Conservation (phyloP, 2,888 invertebrate genomes). For the Noctua fimbriata region DNA sequence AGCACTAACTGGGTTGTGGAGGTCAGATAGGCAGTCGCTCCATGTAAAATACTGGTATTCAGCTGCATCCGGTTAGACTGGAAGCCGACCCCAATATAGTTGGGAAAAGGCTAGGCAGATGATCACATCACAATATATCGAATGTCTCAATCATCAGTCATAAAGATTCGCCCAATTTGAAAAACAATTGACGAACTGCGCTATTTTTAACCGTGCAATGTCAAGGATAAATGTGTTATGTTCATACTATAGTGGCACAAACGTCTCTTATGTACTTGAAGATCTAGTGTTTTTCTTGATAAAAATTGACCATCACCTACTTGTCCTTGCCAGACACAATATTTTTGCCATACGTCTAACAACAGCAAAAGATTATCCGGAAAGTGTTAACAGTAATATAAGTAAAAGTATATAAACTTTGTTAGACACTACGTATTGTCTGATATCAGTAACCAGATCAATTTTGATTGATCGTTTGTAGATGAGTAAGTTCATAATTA, state of each 20-base stretch:
- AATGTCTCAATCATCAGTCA: neutral
- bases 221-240: neutral
- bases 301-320: neutral
- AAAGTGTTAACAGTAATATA: neutral
- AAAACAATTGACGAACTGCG: neutral
- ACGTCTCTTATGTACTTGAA: neutral
- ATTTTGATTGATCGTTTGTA: neutral
- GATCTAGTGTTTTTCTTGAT: too few species aligned
- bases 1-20: too few species aligned
- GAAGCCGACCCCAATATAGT: too few species aligned
- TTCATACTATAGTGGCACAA: too few species aligned
- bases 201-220: neutral
- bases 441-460: neutral
- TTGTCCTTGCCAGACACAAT: neutral
- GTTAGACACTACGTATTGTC: neutral
- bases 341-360: neutral
- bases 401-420: neutral
- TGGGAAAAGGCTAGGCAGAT: too few species aligned
- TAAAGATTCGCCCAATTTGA: conserved; percentile 5
- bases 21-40: too few species aligned
- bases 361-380: neutral
- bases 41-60: too few species aligned
- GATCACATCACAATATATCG: neutral
- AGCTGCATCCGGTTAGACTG: too few species aligned
- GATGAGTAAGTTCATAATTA: neutral